Conservation (phyloP, 2,888 invertebrate species). For the Metacarcinus magister region DNA sequence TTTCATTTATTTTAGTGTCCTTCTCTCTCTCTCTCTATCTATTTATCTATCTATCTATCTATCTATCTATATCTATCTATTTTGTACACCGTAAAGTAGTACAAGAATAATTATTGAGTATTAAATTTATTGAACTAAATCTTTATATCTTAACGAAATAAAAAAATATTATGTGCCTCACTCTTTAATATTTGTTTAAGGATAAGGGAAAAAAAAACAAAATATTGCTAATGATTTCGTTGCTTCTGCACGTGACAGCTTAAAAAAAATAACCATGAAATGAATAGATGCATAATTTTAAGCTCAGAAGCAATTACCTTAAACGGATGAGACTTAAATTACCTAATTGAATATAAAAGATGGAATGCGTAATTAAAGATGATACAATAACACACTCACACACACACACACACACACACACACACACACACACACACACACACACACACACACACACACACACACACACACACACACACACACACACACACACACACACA, state of each 20-base stretch:
- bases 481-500: conserved; percentile 26
- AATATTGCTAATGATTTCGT: background rate
- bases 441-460: conserved; percentile 7
- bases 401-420: conserved; percentile 17
- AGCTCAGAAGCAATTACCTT: background rate
- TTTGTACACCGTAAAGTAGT: no score
- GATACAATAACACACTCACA: background rate
- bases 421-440: background rate
- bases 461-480: conserved; percentile 26
- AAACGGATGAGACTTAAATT: background rate
- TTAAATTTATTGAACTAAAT: background rate
- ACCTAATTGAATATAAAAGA: background rate
- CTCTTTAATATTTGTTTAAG: background rate
- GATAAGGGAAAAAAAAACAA: background rate
- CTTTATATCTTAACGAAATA: background rate
- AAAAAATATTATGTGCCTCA: background rate
- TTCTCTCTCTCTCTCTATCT: no score
- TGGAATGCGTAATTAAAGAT: background rate
- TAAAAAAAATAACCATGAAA: background rate
- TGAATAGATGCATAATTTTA: background rate
- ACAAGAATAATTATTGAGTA: background rate
- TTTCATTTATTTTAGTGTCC: no score
- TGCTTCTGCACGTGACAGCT: background rate
- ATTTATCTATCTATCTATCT: no score
- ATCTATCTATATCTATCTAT: no score